phyloP scores from a whole-genome alignment of 2,797 vertebrate species.

The Threskiornis aethiopicus region DNA sequence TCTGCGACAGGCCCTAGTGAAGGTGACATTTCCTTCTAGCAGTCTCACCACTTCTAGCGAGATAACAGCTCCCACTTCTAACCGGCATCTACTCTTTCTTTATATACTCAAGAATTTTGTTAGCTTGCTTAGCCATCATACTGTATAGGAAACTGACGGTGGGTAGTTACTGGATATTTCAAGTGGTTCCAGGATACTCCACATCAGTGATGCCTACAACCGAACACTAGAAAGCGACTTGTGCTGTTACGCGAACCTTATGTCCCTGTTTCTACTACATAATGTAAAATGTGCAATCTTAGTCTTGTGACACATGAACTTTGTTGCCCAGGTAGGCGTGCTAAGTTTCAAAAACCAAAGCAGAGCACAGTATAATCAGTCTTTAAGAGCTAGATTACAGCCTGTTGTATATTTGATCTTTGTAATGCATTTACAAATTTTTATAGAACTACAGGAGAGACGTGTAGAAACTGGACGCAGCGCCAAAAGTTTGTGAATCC shows the following conservation, averaged over 20 bases:
- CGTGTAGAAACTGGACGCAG: background rate
- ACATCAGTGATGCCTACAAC: background rate
- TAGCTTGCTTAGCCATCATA: background rate
- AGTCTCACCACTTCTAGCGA: background rate
- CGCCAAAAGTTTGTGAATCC: background rate
- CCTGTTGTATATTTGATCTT: background rate
- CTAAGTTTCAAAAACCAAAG: background rate
- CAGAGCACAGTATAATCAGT: accelerated
- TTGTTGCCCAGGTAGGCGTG: background rate
- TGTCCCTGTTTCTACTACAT: background rate
- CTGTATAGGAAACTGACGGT: background rate
- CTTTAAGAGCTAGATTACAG: background rate
- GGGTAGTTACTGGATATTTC: background rate
- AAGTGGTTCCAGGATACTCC: background rate
- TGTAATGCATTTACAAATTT: background rate
- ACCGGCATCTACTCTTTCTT: background rate
- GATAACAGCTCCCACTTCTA: background rate
- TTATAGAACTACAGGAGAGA: background rate
- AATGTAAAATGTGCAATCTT: background rate
- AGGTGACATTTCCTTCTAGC: background rate
- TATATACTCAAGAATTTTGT: background rate
- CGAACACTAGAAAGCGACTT: background rate
- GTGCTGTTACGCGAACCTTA: background rate
- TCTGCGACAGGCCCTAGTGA: background rate
- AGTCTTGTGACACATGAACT: background rate